Evolutionary conservation across 1,140 invertebrate genomes (phyloP), one percentile per base, ranked within the genome.

Genomic region (Apocrypta bakeri): DNA sequence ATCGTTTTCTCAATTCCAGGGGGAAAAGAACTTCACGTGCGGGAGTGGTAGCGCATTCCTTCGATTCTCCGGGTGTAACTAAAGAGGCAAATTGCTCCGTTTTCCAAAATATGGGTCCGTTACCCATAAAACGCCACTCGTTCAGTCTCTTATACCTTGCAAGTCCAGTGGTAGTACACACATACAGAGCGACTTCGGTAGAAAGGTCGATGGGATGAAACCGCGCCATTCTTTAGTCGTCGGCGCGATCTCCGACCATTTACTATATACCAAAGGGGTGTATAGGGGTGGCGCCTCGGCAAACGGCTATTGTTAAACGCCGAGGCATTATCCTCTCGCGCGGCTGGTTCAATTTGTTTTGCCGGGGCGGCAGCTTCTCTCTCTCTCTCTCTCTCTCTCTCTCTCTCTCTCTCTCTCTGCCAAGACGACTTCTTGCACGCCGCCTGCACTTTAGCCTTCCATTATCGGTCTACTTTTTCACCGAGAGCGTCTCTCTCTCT

Each of bases 231-330:
- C 76, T 83, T 82, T 56, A 72, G 74, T 14, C 25, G 48, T 2
- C 68, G 27, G 24, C 37, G 31, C 61, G 61, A 83, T 71, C 69
- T 37, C 71, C 61, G 63, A 48, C 73, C 42, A 76, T 76, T 76
- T 71, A 61, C 63, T 21, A 31, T 56, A 56, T 56, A 21, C 40
- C 31, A 14, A 63, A 63, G 78, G 8, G 56, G 33, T 24, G 31
- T 14, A n/a, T n/a, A 12, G 17, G 27, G 29, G 48, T 37, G 75
- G 66, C 12, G 68, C 29, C 61, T 27, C 42, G 81, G 81, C 71
- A 82, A 84, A 83, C 81, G 79, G 79, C 82, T 79, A 84, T 87
- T 87, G 86, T 87, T 84, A 84, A 86, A 84, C 81, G 85, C 83
- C 78, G n/a, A n/a, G 71, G 77, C 82, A 87, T 85, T 87, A 86